Evolutionary conservation across 2,797 vertebrate species (phyloP).

Genomic region (Takifugu ocellatus): DNA sequence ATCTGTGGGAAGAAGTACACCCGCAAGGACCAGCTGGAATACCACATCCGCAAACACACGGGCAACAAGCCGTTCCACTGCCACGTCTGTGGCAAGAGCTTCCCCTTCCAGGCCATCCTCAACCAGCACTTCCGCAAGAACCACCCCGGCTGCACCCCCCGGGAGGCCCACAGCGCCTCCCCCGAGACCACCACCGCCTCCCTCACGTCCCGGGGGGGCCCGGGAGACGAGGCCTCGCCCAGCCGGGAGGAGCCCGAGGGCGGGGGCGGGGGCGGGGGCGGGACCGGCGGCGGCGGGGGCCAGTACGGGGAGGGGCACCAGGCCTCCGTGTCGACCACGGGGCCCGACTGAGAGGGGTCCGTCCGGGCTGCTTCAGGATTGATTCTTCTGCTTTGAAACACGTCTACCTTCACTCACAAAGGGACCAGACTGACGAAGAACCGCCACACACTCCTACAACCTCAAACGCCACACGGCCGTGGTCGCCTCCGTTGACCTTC

Average conservation of each 20-base stretch:
- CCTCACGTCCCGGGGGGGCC: conserved; percentile 86
- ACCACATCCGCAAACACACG: conserved; percentile 98
- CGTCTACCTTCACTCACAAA: conserved; percentile 79
- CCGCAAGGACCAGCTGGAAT: conserved; percentile 98
- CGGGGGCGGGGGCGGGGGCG: conserved; percentile 70
- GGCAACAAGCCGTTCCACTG: conserved; percentile 99
- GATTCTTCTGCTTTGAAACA: conserved; percentile 73
- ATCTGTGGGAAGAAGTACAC: conserved; percentile 99
- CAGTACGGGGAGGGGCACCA: conserved; percentile 82
- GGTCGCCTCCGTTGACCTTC: conserved; percentile 46
- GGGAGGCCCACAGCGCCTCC: conserved; percentile 93
- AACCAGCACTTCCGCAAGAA: conserved; percentile 99
- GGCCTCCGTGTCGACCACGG: conserved; percentile 93
- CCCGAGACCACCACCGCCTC: conserved; percentile 87
- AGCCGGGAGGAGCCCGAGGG: conserved; percentile 84
- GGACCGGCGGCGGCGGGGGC: conserved; percentile 65
- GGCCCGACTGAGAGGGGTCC: conserved; percentile 83
- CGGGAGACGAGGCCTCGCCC: conserved; percentile 86
- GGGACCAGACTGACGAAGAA: conserved; percentile 69
- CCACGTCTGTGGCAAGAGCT: conserved; percentile 96
- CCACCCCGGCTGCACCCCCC: conserved; percentile 90
- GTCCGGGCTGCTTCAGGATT: conserved; percentile 19
- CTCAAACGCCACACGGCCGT: conserved; percentile 65
- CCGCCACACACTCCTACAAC: conserved; percentile 71
- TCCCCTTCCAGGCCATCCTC: conserved; percentile 98